A percentile compares a stretch with the other conserved stretches of the same genome.
Evolutionary conservation across 2,888 invertebrate species (phyloP).

Genomic region (Thyatira batis): DNA sequence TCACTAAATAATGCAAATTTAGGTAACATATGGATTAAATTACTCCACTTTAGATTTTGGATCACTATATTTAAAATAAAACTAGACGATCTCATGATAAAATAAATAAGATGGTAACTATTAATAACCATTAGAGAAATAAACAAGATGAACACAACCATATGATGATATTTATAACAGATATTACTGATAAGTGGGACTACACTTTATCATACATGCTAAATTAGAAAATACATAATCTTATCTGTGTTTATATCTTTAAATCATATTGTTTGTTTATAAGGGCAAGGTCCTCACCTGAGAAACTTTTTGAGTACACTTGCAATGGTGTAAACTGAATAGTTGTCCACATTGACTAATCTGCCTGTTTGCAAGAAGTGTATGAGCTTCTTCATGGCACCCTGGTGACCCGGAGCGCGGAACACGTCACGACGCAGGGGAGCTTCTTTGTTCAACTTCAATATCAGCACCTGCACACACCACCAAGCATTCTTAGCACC

Average conservation of each 20-base stretch:
- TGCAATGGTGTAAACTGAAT: conserved; percentile 98
- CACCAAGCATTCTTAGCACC: conserved; percentile 16
- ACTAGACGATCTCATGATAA: too few species aligned
- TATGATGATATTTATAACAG: too few species aligned
- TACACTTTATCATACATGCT: neutral
- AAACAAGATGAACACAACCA: too few species aligned
- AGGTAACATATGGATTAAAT: too few species aligned
- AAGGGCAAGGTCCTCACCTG: conserved; percentile 52
- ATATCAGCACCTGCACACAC: conserved; percentile 87
- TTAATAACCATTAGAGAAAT: too few species aligned
- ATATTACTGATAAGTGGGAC: too few species aligned
- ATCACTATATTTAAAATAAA: too few species aligned
- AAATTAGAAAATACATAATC: neutral
- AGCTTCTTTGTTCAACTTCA: conserved; percentile 97
- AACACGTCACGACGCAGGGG: conserved; percentile 96
- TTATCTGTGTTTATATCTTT: neutral
- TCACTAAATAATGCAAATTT: neutral
- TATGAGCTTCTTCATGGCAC: conserved; percentile 95
- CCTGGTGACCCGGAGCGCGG: conserved; percentile 97
- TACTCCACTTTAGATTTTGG: too few species aligned
- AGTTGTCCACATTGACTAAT: conserved; percentile 95
- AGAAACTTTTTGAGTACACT: conserved; percentile 99
- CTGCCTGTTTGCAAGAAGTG: conserved; percentile 95
- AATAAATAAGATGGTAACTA: too few species aligned
- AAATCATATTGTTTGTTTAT: neutral